Conservation (phyloP, 2,113 vertebrate genomes). For the Chionis minor region DNA sequence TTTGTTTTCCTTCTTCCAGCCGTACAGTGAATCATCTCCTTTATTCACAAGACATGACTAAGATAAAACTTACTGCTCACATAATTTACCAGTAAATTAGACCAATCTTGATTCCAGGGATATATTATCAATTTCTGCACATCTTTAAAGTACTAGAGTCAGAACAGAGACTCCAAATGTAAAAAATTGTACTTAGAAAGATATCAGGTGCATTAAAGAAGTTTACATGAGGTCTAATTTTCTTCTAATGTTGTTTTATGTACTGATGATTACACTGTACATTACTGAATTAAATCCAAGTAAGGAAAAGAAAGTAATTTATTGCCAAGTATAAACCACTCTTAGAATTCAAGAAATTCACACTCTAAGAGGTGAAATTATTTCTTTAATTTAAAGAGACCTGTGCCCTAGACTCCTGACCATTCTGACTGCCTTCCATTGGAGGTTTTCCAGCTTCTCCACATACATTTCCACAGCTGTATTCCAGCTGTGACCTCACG, state of each 20-base stretch:
- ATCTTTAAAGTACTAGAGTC: not conserved
- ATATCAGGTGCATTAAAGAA: not conserved
- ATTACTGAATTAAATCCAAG: not conserved
- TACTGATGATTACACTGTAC: not conserved
- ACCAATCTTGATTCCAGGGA: not conserved
- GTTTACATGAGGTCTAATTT: not conserved
- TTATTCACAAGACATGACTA: constrained; percentile 69
- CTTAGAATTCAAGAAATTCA: not conserved
- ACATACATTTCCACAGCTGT: not conserved
- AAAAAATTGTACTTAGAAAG: not conserved
- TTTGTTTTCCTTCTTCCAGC: not conserved
- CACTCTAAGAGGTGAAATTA: not conserved
- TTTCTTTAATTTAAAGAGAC: not conserved
- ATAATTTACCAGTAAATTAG: not conserved
- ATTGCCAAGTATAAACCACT: not conserved
- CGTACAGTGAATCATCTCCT: constrained; percentile 64
- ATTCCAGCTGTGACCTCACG: not conserved
- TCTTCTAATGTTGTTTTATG: not conserved
- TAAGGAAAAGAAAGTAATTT: not conserved
- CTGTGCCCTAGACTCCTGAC: not conserved
- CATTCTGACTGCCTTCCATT: not conserved
- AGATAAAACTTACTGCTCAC: not conserved
- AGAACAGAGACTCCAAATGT: not conserved
- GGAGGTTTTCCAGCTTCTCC: not conserved
- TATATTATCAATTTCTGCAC: not conserved